phyloP scores from a whole-genome alignment of 1,140 invertebrate genomes.

The Caerostris extrusa region DNA sequence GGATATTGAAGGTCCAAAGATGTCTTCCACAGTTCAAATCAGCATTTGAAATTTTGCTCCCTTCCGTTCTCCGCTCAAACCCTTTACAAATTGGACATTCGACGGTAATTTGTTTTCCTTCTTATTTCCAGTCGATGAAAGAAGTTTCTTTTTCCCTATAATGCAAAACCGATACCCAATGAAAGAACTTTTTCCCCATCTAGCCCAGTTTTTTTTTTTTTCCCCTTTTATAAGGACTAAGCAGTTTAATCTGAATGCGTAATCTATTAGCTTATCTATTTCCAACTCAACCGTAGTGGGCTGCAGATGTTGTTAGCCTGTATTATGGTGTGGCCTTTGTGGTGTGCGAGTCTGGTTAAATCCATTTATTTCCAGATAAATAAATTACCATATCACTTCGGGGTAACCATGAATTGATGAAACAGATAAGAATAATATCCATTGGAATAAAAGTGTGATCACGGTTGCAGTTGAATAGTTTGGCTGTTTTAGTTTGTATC shows the following conservation, averaged over 20 bases:
- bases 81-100: constrained; percentile 71
- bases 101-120: constrained; percentile 72
- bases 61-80: not conserved
- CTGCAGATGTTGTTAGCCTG: constrained; percentile 21
- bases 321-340: not conserved
- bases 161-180: constrained; percentile 75
- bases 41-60: not conserved
- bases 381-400: constrained; percentile 10
- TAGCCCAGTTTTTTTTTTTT: not conserved
- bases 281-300: not conserved
- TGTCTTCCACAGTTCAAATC: not conserved
- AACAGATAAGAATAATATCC: not conserved
- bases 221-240: constrained; percentile 19
- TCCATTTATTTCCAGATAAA: not conserved
- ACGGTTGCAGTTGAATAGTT: not conserved
- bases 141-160: constrained; percentile 70
- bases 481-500: not conserved
- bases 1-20: not conserved
- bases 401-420: constrained; percentile 2
- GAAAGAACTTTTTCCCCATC: constrained; percentile 27
- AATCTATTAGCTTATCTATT: constrained; percentile 70
- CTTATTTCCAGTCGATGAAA: constrained; percentile 73
- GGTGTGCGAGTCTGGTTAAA: not conserved
- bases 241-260: constrained; percentile 69
- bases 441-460: not conserved